Conservation (phyloP, 2,888 invertebrate genomes). For the Gibbula magus region DNA sequence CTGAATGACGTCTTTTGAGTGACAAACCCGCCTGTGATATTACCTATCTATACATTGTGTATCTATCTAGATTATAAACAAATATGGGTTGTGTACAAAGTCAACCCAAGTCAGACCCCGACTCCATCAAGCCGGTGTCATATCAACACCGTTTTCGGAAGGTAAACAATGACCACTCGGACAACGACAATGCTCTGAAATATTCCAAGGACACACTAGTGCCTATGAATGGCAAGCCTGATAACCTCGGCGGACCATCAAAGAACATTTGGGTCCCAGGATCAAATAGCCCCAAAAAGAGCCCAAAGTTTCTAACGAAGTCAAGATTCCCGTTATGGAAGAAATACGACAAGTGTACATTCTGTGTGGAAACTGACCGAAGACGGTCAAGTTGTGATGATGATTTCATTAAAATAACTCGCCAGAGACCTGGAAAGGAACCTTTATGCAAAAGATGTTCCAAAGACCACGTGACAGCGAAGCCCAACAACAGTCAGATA, state of each 20-base stretch:
- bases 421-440: neutral
- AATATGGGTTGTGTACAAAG: constrained; percentile 20
- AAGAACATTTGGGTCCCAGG: neutral
- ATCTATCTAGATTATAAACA: neutral
- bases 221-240: neutral
- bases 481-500: constrained; percentile 30
- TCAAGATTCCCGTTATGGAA: constrained; percentile 39
- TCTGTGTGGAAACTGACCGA: constrained; percentile 21
- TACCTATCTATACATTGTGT: too few relatives aligned
- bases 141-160: constrained; percentile 3
- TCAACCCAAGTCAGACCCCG: neutral
- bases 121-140: neutral
- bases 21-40: too few relatives aligned
- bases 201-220: constrained; percentile 11
- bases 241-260: neutral
- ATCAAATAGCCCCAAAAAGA: neutral
- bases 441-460: constrained; percentile 14
- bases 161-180: neutral
- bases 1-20: too few relatives aligned
- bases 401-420: constrained; percentile 14
- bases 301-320: neutral
- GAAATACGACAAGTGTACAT: constrained; percentile 30
- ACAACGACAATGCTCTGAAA: neutral
- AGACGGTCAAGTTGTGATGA: constrained; percentile 11
- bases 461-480: neutral